Conservation (phyloP, 2,888 invertebrate genomes). For the Cataglyphis albicans region DNA sequence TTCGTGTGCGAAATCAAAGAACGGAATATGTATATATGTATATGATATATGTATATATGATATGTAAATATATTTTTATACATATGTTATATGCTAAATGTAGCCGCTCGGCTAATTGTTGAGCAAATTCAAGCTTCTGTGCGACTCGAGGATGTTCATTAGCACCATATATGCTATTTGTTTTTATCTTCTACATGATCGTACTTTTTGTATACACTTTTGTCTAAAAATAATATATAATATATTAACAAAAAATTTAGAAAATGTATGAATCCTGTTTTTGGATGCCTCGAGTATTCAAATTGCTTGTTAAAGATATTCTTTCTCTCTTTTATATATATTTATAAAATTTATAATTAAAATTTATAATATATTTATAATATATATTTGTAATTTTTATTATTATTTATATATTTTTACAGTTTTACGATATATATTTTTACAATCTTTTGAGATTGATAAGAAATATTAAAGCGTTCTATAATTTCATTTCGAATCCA, state of each 20-base stretch:
- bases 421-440: neutral
- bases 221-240: neutral
- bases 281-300: neutral
- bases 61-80: slow-evolving; percentile 31
- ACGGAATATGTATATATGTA: neutral
- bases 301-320: neutral
- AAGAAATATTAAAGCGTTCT: neutral
- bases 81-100: slow-evolving; percentile 58
- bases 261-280: neutral
- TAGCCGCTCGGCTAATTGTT: slow-evolving; percentile 76
- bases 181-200: slow-evolving; percentile 3
- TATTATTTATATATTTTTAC: no score
- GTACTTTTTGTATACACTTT: neutral
- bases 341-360: no score
- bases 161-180: slow-evolving; percentile 47
- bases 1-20: slow-evolving; percentile 28
- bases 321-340: neutral
- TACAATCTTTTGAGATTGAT: neutral
- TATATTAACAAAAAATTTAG: neutral
- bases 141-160: slow-evolving; percentile 63
- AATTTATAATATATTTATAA: no score
- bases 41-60: slow-evolving; percentile 7
- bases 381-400: no score
- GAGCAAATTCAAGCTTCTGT: slow-evolving; percentile 69
- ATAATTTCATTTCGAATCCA: neutral